Evolutionary conservation across 2,113 vertebrate genomes (phyloP).

Genomic region (Centropristis striata): DNA sequence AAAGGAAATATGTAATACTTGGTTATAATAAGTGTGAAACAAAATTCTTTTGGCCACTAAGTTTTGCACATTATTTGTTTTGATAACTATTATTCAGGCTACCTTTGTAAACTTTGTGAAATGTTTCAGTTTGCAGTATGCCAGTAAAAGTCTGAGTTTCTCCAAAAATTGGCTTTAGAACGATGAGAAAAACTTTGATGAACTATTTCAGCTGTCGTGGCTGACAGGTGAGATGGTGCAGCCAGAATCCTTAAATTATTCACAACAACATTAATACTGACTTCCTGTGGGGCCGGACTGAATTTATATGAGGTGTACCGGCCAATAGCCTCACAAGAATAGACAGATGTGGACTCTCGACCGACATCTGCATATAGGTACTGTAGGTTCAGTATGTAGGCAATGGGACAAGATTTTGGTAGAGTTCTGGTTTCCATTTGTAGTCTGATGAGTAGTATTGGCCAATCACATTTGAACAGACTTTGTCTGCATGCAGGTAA

Average conservation of each 20-base stretch:
- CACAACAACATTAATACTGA: slow-evolving; percentile 1
- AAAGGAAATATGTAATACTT: slow-evolving; percentile 40
- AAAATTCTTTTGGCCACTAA: neutral
- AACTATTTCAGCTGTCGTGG: neutral
- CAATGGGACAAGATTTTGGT: no score
- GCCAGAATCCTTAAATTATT: slow-evolving; percentile 27
- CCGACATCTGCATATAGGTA: neutral
- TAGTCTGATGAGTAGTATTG: no score
- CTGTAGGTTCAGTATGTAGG: no score
- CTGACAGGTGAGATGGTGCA: slow-evolving; percentile 1
- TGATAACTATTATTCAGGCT: neutral
- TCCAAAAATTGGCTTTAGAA: neutral
- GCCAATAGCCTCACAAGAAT: neutral
- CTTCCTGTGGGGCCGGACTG: neutral
- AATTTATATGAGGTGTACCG: neutral
- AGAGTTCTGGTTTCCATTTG: no score
- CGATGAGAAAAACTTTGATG: neutral
- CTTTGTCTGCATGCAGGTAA: no score
- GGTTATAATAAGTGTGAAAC: slow-evolving; percentile 13
- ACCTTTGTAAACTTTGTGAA: neutral
- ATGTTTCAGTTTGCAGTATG: neutral
- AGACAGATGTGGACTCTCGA: neutral
- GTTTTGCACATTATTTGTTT: neutral
- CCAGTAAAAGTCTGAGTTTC: neutral
- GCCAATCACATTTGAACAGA: no score